Conservation (phyloP, 53 echinoderm and acorn worm species). For the Patiria pectinifera region DNA sequence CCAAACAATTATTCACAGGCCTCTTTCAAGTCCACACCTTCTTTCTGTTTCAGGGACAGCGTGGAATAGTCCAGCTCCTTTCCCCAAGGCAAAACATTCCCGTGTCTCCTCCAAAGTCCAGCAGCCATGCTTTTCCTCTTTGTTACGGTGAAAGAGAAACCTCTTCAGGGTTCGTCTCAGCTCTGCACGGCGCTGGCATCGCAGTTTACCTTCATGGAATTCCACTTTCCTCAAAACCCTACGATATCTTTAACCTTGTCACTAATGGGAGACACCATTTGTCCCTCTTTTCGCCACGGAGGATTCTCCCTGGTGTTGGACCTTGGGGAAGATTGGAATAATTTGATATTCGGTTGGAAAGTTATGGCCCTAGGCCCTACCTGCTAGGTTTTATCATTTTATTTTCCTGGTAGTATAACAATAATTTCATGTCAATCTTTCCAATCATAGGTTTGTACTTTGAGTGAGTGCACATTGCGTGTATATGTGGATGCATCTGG, state of each 20-base stretch:
- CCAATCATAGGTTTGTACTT: too few relatives aligned
- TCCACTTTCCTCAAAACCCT: not conserved
- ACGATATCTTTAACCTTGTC: slow-evolving; percentile 12
- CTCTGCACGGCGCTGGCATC: not conserved
- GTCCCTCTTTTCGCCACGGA: not conserved
- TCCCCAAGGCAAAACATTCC: not conserved
- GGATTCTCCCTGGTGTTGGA: not conserved
- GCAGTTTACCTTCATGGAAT: not conserved
- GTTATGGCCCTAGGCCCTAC: too few relatives aligned
- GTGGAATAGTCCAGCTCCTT: not conserved
- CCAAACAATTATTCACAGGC: not conserved
- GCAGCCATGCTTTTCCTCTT: slow-evolving; percentile 28
- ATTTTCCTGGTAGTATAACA: too few relatives aligned
- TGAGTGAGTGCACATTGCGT: too few relatives aligned
- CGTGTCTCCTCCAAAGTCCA: slow-evolving; percentile 4
- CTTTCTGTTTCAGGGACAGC: not conserved
- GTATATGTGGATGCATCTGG: too few relatives aligned
- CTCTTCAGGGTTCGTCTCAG: not conserved
- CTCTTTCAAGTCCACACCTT: slow-evolving; percentile 13
- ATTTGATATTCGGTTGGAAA: too few relatives aligned
- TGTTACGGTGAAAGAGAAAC: slow-evolving; percentile 15
- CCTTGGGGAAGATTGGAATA: not conserved
- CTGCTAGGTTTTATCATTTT: too few relatives aligned
- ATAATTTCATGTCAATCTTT: too few relatives aligned
- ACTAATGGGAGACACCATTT: not conserved